phyloP scores from a whole-genome alignment of 2,113 vertebrate genomes.

The Gymnorhina tibicen region DNA sequence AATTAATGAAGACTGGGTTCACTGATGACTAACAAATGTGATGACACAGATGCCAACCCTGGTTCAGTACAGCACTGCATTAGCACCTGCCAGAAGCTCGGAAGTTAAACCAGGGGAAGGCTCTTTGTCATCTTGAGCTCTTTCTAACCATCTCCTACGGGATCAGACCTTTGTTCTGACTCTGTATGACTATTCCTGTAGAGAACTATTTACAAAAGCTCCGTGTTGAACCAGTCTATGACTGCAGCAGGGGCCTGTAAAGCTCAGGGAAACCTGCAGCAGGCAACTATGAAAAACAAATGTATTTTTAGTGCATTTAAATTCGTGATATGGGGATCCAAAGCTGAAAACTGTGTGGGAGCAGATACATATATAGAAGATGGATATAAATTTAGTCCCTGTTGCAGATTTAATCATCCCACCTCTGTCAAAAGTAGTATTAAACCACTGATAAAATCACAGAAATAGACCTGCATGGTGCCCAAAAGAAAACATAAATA shows the following conservation, averaged over 20 bases:
- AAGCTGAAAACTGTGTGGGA: background rate
- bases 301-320: background rate
- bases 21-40: background rate
- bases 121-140: background rate
- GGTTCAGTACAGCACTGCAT: background rate
- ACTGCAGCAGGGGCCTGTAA: background rate
- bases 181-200: accelerated
- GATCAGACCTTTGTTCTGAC: background rate
- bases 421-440: background rate
- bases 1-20: background rate
- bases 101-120: background rate
- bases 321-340: background rate
- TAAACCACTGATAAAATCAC: background rate
- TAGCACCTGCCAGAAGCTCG: background rate
- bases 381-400: background rate
- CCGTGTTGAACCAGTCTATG: background rate
- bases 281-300: background rate
- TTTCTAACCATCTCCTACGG: background rate
- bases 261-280: background rate
- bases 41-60: background rate
- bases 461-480: background rate
- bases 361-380: background rate
- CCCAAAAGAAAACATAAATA: background rate
- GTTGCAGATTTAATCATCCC: background rate
- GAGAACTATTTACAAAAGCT: background rate